phyloP scores from a whole-genome alignment of 2,113 vertebrate genomes.

The Enhydra lutris region DNA sequence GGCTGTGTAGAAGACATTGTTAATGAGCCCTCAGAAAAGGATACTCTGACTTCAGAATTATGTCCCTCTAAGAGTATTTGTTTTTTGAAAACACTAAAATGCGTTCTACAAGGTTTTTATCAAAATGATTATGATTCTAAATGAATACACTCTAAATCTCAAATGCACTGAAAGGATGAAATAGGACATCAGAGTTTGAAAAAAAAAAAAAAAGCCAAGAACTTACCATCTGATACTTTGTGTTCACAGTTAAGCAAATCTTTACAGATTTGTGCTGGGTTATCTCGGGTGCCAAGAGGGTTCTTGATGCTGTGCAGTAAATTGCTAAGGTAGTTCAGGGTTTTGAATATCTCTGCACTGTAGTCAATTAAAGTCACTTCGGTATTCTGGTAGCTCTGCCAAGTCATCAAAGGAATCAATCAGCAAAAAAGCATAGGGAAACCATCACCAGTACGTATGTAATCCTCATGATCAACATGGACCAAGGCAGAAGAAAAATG shows the following conservation, averaged over 20 bases:
- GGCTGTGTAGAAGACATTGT: not conserved
- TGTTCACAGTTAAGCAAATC: conserved; percentile 94
- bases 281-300: conserved; percentile 92
- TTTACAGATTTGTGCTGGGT: conserved; percentile 95
- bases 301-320: conserved; percentile 93
- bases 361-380: conserved; percentile 88
- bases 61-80: not conserved
- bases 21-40: not conserved
- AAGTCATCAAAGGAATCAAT: conserved; percentile 71
- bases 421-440: conserved; percentile 50
- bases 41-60: not conserved
- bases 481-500: conserved; percentile 17
- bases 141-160: not conserved
- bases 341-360: conserved; percentile 92
- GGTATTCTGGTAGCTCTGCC: conserved; percentile 94
- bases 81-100: conserved; percentile 23
- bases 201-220: not conserved
- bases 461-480: conserved; percentile 29
- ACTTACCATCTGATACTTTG: conserved; percentile 91
- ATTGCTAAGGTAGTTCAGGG: conserved; percentile 91
- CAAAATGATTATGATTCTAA: conserved; percentile 26
- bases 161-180: not conserved
- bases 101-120: not conserved
- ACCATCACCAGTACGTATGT: conserved; percentile 3
- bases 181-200: not conserved